Evolutionary conservation across 1,140 invertebrate species (phyloP).

Genomic region (Bombus affinis): DNA sequence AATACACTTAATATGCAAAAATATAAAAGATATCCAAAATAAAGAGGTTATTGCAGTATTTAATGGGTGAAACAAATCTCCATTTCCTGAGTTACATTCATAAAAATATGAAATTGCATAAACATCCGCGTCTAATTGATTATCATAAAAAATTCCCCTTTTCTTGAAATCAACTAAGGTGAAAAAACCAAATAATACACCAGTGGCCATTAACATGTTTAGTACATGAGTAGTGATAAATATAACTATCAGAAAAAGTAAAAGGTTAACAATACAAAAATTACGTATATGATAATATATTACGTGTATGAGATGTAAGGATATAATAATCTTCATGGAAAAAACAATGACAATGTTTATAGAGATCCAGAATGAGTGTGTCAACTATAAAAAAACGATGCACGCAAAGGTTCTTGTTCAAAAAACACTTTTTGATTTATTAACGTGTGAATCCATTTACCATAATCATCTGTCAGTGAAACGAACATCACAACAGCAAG

Average conservation of each 20-base stretch:
- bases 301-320: not conserved
- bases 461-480: conserved; percentile 74
- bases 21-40: not conserved
- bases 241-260: too few relatives aligned
- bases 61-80: not conserved
- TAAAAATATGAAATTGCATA: not conserved
- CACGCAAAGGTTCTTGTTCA: not conserved
- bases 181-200: too few relatives aligned
- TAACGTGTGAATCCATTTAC: conserved; percentile 50
- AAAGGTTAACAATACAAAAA: too few relatives aligned
- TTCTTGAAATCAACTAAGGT: too few relatives aligned
- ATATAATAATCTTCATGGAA: not conserved
- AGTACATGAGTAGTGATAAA: too few relatives aligned
- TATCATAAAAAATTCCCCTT: too few relatives aligned
- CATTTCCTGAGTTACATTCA: not conserved
- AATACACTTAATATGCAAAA: not conserved
- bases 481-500: conserved; percentile 77
- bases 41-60: not conserved
- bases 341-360: not conserved
- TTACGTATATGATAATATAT: too few relatives aligned
- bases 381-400: not conserved
- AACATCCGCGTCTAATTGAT: not conserved
- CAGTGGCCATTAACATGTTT: too few relatives aligned
- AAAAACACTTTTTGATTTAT: not conserved
- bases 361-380: not conserved